Base-by-base conservation (phyloP, 1,140 invertebrate genomes). In the Heliconius eleuchia region DNA sequence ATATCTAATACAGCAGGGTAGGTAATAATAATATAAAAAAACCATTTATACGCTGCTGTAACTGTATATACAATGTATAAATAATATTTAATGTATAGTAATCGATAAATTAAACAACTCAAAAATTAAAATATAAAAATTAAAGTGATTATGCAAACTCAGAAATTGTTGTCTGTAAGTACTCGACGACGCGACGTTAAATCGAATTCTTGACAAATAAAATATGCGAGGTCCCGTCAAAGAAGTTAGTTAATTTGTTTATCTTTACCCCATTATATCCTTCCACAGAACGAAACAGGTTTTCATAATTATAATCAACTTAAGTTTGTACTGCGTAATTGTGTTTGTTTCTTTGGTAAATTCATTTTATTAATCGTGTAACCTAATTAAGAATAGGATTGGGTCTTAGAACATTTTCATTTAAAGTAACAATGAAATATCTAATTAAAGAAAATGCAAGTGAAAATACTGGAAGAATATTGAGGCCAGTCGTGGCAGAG, bases 191-290 rank as follows among this genome's bases (percentile, higher is more conserved):
- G 57, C 52, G 27, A 52, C 60, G 73, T 55, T 71, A 71, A 79
- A 76, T 71, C 66, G 66, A 79, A 79, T 72, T 70, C 60, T 27
- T 74, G 37, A 73, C 73, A 84, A 83, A 84, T 85, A 82, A 83
- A 83, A 82, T 81, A 83, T 78, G 9, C 46, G 72, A 60, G n/a
- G 23, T 60, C 71, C 55, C 82, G 78, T 82, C 77, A 82, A 82
- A 83, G 81, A 86, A 85, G 76, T 84, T 85, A 52, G 76, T 84
- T 87, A 89, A 88, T 87, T 88, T 85, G 84, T 85, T 89, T 88
- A 86, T 85, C 83, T 84, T 84, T 75, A 79, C 77, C 82, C 82
- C 77, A 82, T 85, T 86, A 80, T 77, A 79, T 82, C 82, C 80
- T 85, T 84, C 77, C 71, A 74, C 74, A 66, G 71, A 82, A 81